Base-by-base conservation (phyloP, 2,797 vertebrate species). In the Zalophus californianus region DNA sequence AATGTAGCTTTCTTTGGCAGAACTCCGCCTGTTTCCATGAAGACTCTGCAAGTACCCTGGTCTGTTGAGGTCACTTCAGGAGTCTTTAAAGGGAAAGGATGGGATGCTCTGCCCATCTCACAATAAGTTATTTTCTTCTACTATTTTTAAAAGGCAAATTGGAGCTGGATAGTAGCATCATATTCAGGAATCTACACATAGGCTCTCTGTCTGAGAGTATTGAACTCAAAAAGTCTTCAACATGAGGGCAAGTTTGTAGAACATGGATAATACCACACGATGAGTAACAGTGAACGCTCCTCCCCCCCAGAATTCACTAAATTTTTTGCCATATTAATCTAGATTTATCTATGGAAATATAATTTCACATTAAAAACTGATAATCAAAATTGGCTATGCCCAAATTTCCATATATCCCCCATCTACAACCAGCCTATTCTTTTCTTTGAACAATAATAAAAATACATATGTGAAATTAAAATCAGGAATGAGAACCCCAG, bases 251-350 rank as follows among this genome's bases (percentile, higher is more conserved):
- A 18, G 0, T 7, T 48, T 1, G 2, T 4, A 16, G 23, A 18
- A 3, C 5, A 15, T 9, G 13, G 2, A 13, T 10, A 29, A 27
- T 6, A 16, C 9, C 18, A 38, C 16, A 29, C 0, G 1, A 3
- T 32, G 18, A 54, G 6, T 3, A n/a, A 1, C 0, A 25, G 1
- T 3, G 35, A 72, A 2, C 5, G 5, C 4, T 15, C 7, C n/a
- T 0, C 2, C 5, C 56, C 6, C 3, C 0, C 5, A 29, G 62
- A 85, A 23, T 2, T 5, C 48, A 38, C 25, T 18, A 0, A 35
- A 21, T 7, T 29, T 50, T 66, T 25, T n/a, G 3, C 32, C 21
- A 2, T 25, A 1, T 35, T 18, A 38, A 2, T 32, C 6, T 35
- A 23, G 21, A 23, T 21, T 16, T 35, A 77, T 41, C 50, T 25